Base-by-base conservation (phyloP, 2,797 vertebrate species). In the Schizopygopsis malacanthus region DNA sequence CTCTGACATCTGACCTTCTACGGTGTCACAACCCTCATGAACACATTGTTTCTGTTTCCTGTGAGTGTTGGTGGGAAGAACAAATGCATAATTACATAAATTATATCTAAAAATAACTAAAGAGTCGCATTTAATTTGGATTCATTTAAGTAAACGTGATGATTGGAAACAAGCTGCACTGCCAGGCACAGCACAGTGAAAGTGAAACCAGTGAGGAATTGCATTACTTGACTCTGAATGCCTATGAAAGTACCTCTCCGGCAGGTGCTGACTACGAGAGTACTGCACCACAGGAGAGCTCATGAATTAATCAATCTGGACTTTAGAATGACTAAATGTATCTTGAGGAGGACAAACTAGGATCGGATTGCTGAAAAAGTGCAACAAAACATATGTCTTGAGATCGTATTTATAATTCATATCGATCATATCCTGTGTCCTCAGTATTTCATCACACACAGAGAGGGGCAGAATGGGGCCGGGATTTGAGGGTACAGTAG, bases 361-460 rank as follows among this genome's bases (percentile, higher is more conserved):
- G 83, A 87, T 86, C 84, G 39, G 71, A 82, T 78, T 86, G 67
- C 87, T 82, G 59, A 85, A 82, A 84, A 86, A 87, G 81, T 86
- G 81, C 86, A 85, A 84, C 79, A 91, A 90, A 88, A 87, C 85
- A 85, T 45, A 67, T 86, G 84, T 86, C 47, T 56, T 81, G 86
- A 82, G 65, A 80, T 86, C 65, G 43, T 84, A 86, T 89, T 88
- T 86, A 90, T 85, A 89, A 90, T 89, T 89, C 75, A 84, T 91
- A 92, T 93, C 91, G 90, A 89, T 92, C 92, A 92, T 50, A 81
- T 89, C 92, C 93, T 93, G 93, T 94, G 93, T 94, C 89, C 92
- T 94, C 93, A 92, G 87, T 80, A 86, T 87, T 85, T 90, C 85
- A 94, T 91, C 86, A 89, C 82, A 93, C 85, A 93, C 85, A 87